Percentiles rank a stretch among this genome's conserved stretches.
Conservation (phyloP, 2,797 vertebrate species). For the Cyprinella venusta region DNA sequence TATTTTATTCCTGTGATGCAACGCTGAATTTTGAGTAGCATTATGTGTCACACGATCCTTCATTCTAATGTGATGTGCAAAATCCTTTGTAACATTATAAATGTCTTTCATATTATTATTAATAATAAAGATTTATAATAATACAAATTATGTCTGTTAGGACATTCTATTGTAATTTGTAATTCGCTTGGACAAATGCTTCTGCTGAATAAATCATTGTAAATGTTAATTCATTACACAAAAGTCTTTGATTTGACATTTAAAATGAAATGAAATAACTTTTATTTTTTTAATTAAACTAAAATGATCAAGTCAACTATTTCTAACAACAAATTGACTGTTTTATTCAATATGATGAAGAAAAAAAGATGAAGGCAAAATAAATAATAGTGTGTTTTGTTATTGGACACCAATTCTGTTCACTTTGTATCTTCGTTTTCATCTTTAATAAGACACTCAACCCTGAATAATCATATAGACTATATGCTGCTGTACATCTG, state of each 20-base stretch:
- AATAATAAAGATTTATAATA: no score
- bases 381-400: not conserved
- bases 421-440: not conserved
- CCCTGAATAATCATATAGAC: not conserved
- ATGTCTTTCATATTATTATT: not conserved
- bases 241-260: not conserved
- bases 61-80: not conserved
- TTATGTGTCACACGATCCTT: not conserved
- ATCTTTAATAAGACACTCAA: not conserved
- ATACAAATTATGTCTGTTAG: not conserved
- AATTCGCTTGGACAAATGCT: not conserved
- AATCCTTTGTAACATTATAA: not conserved
- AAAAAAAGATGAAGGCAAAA: not conserved
- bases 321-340: not conserved
- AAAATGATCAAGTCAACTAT: not conserved
- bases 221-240: not conserved
- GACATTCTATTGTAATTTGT: not conserved
- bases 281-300: not conserved
- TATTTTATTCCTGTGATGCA: no score
- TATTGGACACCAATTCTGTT: not conserved
- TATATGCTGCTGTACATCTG: not conserved
- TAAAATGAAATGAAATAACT: not conserved
- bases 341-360: not conserved
- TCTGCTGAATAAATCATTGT: not conserved
- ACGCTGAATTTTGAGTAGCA: not conserved